Evolutionary conservation across 2,113 vertebrate genomes (phyloP).

Genomic region (Zootoca vivipara): DNA sequence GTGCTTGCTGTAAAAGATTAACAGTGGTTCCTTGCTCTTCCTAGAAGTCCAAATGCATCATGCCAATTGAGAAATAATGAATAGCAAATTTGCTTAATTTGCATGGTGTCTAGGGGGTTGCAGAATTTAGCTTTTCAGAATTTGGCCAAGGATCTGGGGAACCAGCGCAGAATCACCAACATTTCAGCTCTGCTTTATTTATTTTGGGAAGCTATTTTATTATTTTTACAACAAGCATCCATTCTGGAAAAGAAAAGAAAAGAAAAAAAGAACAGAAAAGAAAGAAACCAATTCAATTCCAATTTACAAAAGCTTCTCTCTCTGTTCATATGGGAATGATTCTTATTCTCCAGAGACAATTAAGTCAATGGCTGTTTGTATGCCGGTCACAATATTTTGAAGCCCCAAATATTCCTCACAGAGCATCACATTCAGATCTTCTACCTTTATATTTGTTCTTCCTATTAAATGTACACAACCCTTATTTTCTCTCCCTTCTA

Average conservation of each 20-base stretch:
- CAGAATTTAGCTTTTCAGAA: background rate
- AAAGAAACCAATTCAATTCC: background rate
- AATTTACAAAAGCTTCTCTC: background rate
- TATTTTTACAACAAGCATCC: background rate
- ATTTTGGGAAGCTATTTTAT: too few species aligned
- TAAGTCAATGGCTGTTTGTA: background rate
- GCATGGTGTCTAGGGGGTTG: background rate
- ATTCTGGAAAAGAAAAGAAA: background rate
- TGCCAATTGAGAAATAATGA: background rate
- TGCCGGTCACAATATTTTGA: background rate
- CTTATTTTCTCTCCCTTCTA: background rate
- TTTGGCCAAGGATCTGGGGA: background rate
- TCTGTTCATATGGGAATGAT: background rate
- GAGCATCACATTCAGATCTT: background rate
- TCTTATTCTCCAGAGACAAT: background rate
- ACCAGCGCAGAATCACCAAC: background rate
- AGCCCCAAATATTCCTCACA: background rate
- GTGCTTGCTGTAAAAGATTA: background rate
- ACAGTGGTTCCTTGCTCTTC: background rate
- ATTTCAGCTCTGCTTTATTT: background rate
- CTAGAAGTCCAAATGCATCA: background rate
- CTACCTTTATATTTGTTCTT: background rate
- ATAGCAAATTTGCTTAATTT: background rate
- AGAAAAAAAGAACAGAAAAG: too few species aligned
- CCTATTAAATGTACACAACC: background rate